Base-by-base conservation (phyloP, 1,140 invertebrate species). In the Onthophagus taurus region DNA sequence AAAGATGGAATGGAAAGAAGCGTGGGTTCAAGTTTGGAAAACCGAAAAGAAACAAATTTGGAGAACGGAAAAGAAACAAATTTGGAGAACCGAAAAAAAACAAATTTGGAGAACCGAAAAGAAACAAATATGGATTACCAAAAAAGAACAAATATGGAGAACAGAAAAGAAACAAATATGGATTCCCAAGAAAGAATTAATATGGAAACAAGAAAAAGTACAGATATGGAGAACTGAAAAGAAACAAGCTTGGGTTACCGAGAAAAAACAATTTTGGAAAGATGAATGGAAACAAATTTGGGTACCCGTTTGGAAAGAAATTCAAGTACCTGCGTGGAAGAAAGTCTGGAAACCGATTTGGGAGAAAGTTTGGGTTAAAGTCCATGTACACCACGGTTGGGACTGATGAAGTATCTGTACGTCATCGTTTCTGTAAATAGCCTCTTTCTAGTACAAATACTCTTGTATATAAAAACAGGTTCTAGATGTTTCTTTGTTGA, bases 111-210 rank as follows among this genome's bases (percentile, higher is more conserved):
- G 77, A 44, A 80, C 76, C 0, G 73, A 81, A 29, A 86, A 85
- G 63, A 82, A 82, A 52, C 78, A 85, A 63, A 73, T 79, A n/a
- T 86, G 81, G 83, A 72, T 79, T 45, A 78, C 77, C 6, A 79
- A 84, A 44, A 81, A 85, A 63, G 80, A 83, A 53, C 72, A 81
- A 62, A 73, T 81, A 33, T 85, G 81, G 80, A 78, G 82, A 51
- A 79, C 82, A 26, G 82, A 85, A 55, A 83, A 81, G 77, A 81
- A 83, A 50, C 78, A 83, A 58, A 71, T 81, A 19, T 85, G 81
- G 81, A 75, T 74, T 47, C 74, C 75, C 1, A 75, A 81, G 48
- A 85, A 85, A 64, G 77, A 80, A 60, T 72, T 74, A 51, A 72
- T 76, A 39, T 72, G 70, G 57, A 70, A 75, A 41, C 76, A 77